Conservation (phyloP, 2,888 invertebrate genomes). For the Saturnia japonica region DNA sequence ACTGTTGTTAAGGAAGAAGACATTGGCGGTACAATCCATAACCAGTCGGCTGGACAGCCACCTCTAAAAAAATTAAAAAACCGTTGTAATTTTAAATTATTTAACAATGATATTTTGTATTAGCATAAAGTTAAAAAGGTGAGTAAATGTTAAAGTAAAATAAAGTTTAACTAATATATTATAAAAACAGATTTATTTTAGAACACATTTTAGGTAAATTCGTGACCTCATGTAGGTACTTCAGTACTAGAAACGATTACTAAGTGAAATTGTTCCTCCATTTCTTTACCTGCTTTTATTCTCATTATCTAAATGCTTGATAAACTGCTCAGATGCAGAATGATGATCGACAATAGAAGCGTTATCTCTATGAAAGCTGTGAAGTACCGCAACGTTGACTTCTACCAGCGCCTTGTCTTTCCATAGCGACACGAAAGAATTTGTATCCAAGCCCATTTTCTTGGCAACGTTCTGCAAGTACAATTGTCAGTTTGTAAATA, state of each 20-base stretch:
- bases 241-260: not conserved
- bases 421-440: constrained; percentile 93
- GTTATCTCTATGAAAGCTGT: constrained; percentile 92
- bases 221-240: not conserved
- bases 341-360: constrained; percentile 98
- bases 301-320: constrained; percentile 96
- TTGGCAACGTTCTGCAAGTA: constrained; percentile 82
- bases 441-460: constrained; percentile 93
- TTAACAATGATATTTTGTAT: not conserved
- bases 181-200: no score
- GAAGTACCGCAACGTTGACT: constrained; percentile 93
- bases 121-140: no score
- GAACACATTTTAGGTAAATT: no score
- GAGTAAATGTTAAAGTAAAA: no score
- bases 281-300: constrained; percentile 84
- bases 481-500: not conserved
- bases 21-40: constrained; percentile 90
- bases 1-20: constrained; percentile 89
- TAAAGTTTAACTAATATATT: no score
- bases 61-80: constrained; percentile 64
- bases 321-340: constrained; percentile 96
- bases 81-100: no score
- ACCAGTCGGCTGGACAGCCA: constrained; percentile 93
- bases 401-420: constrained; percentile 96
- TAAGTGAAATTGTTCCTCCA: not conserved